A percentile compares a stretch with the other conserved stretches of the same genome.
Conservation (phyloP, 2,888 invertebrate genomes). For the Seira sanloemensis region DNA sequence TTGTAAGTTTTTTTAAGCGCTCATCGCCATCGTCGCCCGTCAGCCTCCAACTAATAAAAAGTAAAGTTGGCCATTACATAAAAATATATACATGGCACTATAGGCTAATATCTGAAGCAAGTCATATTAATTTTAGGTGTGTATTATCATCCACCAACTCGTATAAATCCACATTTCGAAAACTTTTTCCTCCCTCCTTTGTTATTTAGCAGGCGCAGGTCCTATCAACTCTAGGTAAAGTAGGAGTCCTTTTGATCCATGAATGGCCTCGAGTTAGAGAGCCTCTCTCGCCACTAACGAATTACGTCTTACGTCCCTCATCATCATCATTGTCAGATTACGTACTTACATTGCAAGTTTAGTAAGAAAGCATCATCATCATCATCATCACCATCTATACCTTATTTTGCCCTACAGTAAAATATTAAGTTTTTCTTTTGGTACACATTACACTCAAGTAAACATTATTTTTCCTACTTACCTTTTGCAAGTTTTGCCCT, state of each 20-base stretch:
- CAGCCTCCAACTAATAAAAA: neutral
- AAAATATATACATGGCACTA: neutral
- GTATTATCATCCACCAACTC: too few relatives aligned
- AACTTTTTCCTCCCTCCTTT: too few relatives aligned
- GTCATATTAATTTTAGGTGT: too few relatives aligned
- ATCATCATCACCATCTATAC: neutral
- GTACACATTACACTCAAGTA: neutral
- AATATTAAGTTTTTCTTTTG: neutral
- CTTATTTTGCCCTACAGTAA: neutral
- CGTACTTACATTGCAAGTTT: neutral
- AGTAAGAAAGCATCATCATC: neutral
- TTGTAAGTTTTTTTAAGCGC: neutral
- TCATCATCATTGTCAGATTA: neutral
- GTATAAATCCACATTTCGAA: too few relatives aligned
- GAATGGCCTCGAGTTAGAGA: neutral
- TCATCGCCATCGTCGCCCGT: neutral
- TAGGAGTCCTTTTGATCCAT: too few relatives aligned
- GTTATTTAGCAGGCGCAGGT: too few relatives aligned
- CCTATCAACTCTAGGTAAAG: too few relatives aligned
- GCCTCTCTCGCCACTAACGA: neutral
- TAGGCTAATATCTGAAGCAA: too few relatives aligned
- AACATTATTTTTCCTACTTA: neutral
- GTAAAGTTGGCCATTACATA: neutral
- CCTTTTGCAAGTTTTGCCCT: slow-evolving; percentile 10
- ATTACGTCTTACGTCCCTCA: neutral